Percentiles rank a stretch among this genome's conserved stretches.
These are phyloP conservation scores for Eupithecia exiguata DNA, from an alignment of 2,888 invertebrate genomes.

Conservation along the genomic window DNA sequence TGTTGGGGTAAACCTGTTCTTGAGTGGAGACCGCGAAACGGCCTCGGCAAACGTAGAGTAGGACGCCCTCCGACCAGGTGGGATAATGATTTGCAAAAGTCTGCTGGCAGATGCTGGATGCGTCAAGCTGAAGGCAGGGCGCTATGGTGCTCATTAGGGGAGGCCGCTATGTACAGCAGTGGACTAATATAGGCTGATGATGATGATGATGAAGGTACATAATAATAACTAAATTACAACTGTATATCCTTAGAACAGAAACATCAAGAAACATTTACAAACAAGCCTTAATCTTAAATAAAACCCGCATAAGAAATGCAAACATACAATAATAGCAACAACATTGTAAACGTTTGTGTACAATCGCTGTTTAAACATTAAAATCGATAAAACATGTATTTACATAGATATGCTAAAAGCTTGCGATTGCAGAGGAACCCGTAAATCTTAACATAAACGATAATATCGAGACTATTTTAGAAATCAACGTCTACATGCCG, in stretches of 20 bases:
- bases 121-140: too few relatives aligned
- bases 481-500: neutral
- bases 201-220: too few relatives aligned
- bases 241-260: neutral
- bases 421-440: slow-evolving; percentile 17
- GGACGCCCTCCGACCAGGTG: too few relatives aligned
- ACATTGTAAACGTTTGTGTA: slow-evolving; percentile 21
- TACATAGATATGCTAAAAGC: slow-evolving; percentile 35
- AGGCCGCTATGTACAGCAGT: too few relatives aligned
- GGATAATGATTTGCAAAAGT: too few relatives aligned
- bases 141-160: too few relatives aligned
- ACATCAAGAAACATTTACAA: neutral
- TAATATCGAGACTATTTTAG: neutral
- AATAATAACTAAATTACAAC: too few relatives aligned
- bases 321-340: slow-evolving; percentile 6
- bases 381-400: slow-evolving; percentile 39
- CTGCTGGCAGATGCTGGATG: too few relatives aligned
- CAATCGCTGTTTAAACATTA: slow-evolving; percentile 32
- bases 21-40: too few relatives aligned
- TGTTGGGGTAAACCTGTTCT: too few relatives aligned
- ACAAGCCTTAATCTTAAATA: neutral
- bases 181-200: too few relatives aligned
- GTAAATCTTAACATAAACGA: neutral
- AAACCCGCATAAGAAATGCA: slow-evolving; percentile 5
- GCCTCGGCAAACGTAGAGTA: too few relatives aligned